Percentiles rank a stretch among this genome's conserved stretches.
These are phyloP conservation scores for Synanthedon myopaeformis DNA, from an alignment of 2,888 invertebrate species.

Conservation along the genomic window DNA sequence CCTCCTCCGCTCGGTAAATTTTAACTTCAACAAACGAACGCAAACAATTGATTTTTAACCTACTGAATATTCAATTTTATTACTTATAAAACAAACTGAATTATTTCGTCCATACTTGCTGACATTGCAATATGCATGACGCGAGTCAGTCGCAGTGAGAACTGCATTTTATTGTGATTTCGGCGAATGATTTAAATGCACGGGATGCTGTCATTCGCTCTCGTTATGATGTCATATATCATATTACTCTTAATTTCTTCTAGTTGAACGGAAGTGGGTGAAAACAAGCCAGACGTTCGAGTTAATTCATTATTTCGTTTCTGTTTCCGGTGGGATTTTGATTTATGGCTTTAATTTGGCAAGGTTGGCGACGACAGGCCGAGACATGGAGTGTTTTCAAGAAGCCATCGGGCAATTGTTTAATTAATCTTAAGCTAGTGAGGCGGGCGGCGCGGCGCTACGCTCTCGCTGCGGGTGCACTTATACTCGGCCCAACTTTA, in stretches of 20 bases:
- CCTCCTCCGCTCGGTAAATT: slow-evolving; percentile 42
- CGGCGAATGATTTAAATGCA: not conserved
- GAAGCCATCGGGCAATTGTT: slow-evolving; percentile 69
- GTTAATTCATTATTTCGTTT: slow-evolving; percentile 59
- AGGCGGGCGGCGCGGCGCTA: slow-evolving; percentile 38
- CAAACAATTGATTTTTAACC: slow-evolving; percentile 20
- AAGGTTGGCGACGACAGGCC: slow-evolving; percentile 67
- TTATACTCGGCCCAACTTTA: slow-evolving; percentile 65
- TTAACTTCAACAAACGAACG: slow-evolving; percentile 24
- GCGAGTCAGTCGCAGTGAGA: not conserved
- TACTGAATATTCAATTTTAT: slow-evolving; percentile 33
- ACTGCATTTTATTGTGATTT: not conserved
- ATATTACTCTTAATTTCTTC: not conserved
- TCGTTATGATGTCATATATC: not conserved
- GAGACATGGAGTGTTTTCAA: slow-evolving; percentile 70
- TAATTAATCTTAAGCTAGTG: slow-evolving; percentile 66
- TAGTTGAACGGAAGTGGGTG: not conserved
- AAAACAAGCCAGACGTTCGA: not conserved
- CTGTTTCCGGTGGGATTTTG: slow-evolving; percentile 62
- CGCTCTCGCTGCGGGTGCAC: slow-evolving; percentile 41
- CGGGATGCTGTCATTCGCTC: not conserved
- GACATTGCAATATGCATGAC: slow-evolving; percentile 26
- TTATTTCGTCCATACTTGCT: slow-evolving; percentile 19
- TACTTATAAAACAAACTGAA: slow-evolving; percentile 21
- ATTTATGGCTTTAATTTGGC: slow-evolving; percentile 69